Evolutionary conservation across 2,888 invertebrate species (phyloP).

Genomic region (Agriotes lineatus): DNA sequence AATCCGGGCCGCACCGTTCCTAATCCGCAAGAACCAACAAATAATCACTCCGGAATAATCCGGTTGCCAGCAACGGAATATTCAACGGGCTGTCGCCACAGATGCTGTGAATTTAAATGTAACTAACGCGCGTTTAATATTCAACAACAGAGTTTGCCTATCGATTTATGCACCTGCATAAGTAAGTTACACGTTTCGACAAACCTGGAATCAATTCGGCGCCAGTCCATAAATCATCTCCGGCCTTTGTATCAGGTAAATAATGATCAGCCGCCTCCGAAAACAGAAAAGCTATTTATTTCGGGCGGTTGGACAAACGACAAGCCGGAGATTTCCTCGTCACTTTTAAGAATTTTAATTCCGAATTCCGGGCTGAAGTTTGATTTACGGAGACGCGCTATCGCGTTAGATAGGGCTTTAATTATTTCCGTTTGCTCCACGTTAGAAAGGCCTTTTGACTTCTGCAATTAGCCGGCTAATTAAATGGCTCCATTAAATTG

Average conservation of each 20-base stretch:
- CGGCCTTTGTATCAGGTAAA: slow-evolving; percentile 21
- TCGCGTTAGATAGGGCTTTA: slow-evolving; percentile 29
- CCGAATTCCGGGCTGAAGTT: slow-evolving; percentile 39
- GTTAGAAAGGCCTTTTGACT: slow-evolving; percentile 16
- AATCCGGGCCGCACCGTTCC: slow-evolving; percentile 25
- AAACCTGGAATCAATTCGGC: slow-evolving; percentile 1
- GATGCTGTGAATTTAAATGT: slow-evolving; percentile 55
- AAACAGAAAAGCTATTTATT: slow-evolving; percentile 31
- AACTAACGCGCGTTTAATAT: slow-evolving; percentile 44
- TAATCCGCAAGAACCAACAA: slow-evolving; percentile 49
- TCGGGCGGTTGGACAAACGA: slow-evolving; percentile 25
- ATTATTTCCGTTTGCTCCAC: slow-evolving; percentile 34
- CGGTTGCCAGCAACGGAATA: slow-evolving; percentile 60
- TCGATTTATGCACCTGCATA: slow-evolving; percentile 41
- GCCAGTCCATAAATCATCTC: slow-evolving; percentile 23
- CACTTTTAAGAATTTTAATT: slow-evolving; percentile 43
- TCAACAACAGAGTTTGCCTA: slow-evolving; percentile 36
- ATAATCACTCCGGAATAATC: slow-evolving; percentile 56
- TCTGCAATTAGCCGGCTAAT: slow-evolving; percentile 17
- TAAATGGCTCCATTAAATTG: slow-evolving; percentile 14
- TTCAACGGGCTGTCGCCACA: slow-evolving; percentile 62
- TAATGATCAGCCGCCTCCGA: slow-evolving; percentile 19
- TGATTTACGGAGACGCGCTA: slow-evolving; percentile 31
- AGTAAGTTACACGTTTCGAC: slow-evolving; percentile 16
- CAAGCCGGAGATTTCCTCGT: slow-evolving; percentile 29